Evolutionary conservation across 2,888 invertebrate genomes (phyloP).

Genomic region (Stenoptilia bipunctidactyla): DNA sequence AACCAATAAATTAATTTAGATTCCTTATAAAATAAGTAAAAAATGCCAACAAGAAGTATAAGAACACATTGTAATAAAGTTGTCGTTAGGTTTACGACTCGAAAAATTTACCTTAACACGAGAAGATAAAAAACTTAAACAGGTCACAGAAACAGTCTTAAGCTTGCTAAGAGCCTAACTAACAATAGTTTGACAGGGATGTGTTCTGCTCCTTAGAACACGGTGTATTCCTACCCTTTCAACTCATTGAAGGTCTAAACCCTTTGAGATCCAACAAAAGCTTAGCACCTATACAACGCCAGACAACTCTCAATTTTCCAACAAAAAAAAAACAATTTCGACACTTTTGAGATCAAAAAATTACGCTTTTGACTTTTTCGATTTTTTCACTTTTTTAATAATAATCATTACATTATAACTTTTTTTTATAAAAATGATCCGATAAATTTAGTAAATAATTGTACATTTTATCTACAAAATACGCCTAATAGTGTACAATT

Average conservation of each 20-base stretch:
- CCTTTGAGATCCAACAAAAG: slow-evolving; percentile 50
- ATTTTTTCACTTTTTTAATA: slow-evolving; percentile 23
- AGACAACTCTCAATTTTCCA: slow-evolving; percentile 41
- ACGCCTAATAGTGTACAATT: slow-evolving; percentile 69
- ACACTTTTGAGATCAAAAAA: slow-evolving; percentile 42
- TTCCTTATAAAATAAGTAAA: slow-evolving; percentile 70
- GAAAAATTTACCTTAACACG: slow-evolving; percentile 47
- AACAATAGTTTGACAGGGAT: slow-evolving; percentile 66
- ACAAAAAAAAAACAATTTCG: slow-evolving; percentile 45
- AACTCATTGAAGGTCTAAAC: slow-evolving; percentile 29
- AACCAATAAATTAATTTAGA: slow-evolving; percentile 72
- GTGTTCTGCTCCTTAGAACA: slow-evolving; percentile 68
- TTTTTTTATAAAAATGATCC: neutral
- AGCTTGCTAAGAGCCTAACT: slow-evolving; percentile 68
- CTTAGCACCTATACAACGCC: slow-evolving; percentile 48
- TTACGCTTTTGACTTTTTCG: slow-evolving; percentile 46
- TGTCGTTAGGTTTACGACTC: slow-evolving; percentile 27
- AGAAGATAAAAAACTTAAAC: slow-evolving; percentile 67
- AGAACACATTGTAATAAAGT: slow-evolving; percentile 65
- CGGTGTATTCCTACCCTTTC: slow-evolving; percentile 50
- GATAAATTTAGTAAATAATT: slow-evolving; percentile 60
- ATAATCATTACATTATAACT: too few species aligned
- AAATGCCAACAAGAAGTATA: slow-evolving; percentile 70
- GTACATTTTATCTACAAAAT: slow-evolving; percentile 62
- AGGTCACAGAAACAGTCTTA: slow-evolving; percentile 74